Evolutionary conservation across 2,888 invertebrate genomes (phyloP), one percentile per base, ranked within the genome.

Genomic region (Linhomoeus sp.): DNA sequence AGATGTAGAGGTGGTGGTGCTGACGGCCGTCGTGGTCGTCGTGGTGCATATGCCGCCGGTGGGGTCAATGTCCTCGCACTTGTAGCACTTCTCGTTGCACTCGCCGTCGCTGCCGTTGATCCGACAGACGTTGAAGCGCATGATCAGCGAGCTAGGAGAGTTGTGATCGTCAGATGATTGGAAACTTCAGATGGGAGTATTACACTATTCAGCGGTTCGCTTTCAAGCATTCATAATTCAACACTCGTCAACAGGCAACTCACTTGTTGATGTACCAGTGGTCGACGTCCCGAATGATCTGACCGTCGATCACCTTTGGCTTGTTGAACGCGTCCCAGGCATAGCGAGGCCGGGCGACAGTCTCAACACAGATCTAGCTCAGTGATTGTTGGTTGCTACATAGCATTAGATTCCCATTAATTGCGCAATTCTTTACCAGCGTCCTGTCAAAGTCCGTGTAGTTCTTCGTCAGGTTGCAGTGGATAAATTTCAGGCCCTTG

Each of bases 261-360:
- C 3, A 45, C 45, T 35, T 35, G 3, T 45, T n/a, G 17, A 45
- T 38, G 24, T 45, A 19, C 45, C 45, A 45, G 22, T 45, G 45
- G 38, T 45, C 45, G 14, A 45, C 23, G 45, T 45, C 45, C 23
- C 45, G 45, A 19, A 45, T 45, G 19, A 45, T 38, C 19, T 45
- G 17, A n/a, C 45, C 37, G 38, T 45, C 38, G 9, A 37, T 26
- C 2, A 37, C 24, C n/a, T 45, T 38, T 24, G 45, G 45, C n/a
- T 38, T 39, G 12, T 12, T n/a, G 2, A 7, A 36, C n/a, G 45
- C 14, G 45, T 25, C 3, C 25, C 2, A 36, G 17, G 22, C 20
- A 19, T 36, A 44, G 3, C 36, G 9, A 12, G 23, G 44, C 23
- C 29, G 9, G 25, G 26, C 25, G 29, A 20, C 7, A 20, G 40